Percentiles rank a stretch among this genome's conserved stretches.
phyloP scores from a whole-genome alignment of 2,888 invertebrate species.

The Gymnoscelis rufifasciata region DNA sequence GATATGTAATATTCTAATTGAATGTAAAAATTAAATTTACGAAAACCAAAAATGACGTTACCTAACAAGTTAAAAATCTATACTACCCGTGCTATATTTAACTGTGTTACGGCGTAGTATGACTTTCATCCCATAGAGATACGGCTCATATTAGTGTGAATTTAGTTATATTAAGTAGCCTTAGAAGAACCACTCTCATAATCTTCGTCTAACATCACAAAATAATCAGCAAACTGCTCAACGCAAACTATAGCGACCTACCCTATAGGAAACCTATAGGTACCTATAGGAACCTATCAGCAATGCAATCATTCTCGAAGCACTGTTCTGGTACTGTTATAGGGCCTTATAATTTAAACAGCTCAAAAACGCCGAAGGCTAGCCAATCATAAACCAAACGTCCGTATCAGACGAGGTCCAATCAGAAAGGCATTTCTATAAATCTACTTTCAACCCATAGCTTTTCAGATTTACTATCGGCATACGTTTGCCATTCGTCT shows the following conservation, averaged over 20 bases:
- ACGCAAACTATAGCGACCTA: not conserved
- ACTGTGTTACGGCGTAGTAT: too few species aligned
- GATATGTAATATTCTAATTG: too few species aligned
- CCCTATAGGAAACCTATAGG: not conserved
- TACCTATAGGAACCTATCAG: not conserved
- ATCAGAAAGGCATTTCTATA: constrained; percentile 15
- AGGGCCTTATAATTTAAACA: constrained; percentile 8
- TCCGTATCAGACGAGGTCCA: constrained; percentile 9
- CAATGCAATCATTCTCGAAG: constrained; percentile 1
- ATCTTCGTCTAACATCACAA: too few species aligned
- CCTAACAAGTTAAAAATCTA: too few species aligned
- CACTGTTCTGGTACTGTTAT: constrained; percentile 2
- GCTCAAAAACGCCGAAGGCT: constrained; percentile 17
- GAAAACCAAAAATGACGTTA: too few species aligned
- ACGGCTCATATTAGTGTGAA: too few species aligned
- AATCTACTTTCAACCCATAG: constrained; percentile 3
- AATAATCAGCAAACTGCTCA: too few species aligned
- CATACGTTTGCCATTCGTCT: constrained; percentile 4
- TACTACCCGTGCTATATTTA: too few species aligned
- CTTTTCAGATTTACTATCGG: constrained; percentile 1
- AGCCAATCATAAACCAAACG: constrained; percentile 18
- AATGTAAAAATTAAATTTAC: too few species aligned
- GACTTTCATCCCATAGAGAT: too few species aligned
- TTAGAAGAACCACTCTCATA: too few species aligned
- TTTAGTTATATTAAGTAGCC: too few species aligned